Base-by-base conservation (phyloP, 2,113 vertebrate species). In the Chloebia gouldiae region DNA sequence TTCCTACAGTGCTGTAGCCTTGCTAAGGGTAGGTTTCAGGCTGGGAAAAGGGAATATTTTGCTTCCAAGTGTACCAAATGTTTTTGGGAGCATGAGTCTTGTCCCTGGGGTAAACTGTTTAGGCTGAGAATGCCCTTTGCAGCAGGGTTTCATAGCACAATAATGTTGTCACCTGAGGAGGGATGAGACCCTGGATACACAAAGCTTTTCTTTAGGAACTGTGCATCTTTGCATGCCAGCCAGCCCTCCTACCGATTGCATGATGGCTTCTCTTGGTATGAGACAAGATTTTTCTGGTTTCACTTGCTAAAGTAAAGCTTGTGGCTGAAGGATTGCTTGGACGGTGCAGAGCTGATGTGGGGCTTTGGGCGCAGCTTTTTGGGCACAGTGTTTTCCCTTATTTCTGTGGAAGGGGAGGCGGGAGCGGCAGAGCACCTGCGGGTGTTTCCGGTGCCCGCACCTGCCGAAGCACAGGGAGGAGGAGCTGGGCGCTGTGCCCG, bases 101-200 rank as follows among this genome's bases (percentile, higher is more conserved):
- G 35, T 20, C 59, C 10, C 21, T 10, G 37, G 25, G 22, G 15
- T 39, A 19, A 6, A 39, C 25, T 9, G 3, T 19, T 14, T 24
- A 0, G 15, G 44, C 45, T 10, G 13, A 27, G 64, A 19, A 23
- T 15, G 24, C 8, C 31, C 22, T 53, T 59, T 20, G 69, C 40
- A 6, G 59, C 0, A 0, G 14, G 23, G 30, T 39, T 56, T 69
- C 28, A 0, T 5, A 14, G 50, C 17, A 2, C 4, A 20, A 5
- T 15, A 8, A n/a, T 13, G 24, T 25, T n/a, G 68, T 78, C 73
- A 33, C 61, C 18, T 0, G 1, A 40, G 49, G 27, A 40, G 50
- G 24, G 54, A 4, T 24, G 6, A 66, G 37, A 44, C n/a, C 13
- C 18, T 13, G 59, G 44, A 39, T 60, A 56, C 33, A 4, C 13